Percentiles rank a stretch among this genome's conserved stretches.
phyloP scores from a whole-genome alignment of 2,888 invertebrate genomes.

The Brachypalpus laphriformis region DNA sequence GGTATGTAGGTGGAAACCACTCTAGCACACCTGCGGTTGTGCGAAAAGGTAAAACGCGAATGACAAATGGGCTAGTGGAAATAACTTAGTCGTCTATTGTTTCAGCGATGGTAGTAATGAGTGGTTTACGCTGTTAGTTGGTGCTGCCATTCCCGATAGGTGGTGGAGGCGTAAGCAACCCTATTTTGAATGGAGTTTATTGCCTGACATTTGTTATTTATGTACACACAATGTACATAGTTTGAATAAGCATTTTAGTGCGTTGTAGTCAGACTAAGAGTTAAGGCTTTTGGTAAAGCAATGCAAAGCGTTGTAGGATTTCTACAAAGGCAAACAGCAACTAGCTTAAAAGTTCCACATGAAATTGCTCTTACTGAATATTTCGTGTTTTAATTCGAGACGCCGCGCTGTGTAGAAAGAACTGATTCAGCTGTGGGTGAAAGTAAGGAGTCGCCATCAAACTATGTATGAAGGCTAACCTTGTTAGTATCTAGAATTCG shows the following conservation, averaged over 20 bases:
- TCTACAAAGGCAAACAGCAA: neutral
- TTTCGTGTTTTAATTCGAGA: neutral
- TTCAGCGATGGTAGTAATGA: slow-evolving; percentile 42
- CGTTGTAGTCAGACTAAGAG: slow-evolving; percentile 3
- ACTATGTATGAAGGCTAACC: too few relatives aligned
- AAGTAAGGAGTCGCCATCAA: too few relatives aligned
- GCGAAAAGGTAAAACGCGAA: slow-evolving; percentile 52
- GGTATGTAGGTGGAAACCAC: slow-evolving; percentile 9
- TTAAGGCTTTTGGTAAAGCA: neutral
- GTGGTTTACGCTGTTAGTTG: slow-evolving; percentile 33
- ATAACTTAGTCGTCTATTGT: slow-evolving; percentile 58
- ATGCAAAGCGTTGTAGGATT: neutral
- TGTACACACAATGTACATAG: slow-evolving; percentile 12
- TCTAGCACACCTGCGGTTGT: slow-evolving; percentile 48
- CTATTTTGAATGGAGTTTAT: slow-evolving; percentile 49
- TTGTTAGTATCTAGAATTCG: too few relatives aligned
- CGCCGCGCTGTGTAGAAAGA: too few relatives aligned
- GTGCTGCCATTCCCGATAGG: neutral
- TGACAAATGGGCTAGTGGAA: slow-evolving; percentile 63
- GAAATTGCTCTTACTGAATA: slow-evolving; percentile 3
- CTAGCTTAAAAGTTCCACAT: slow-evolving; percentile 10
- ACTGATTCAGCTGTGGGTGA: neutral
- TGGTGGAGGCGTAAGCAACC: neutral
- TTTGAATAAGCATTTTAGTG: slow-evolving; percentile 24
- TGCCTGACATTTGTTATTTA: slow-evolving; percentile 52